These are phyloP conservation scores for Pantala flavescens DNA, from an alignment of 1,140 invertebrate genomes.

Conservation along the genomic window DNA sequence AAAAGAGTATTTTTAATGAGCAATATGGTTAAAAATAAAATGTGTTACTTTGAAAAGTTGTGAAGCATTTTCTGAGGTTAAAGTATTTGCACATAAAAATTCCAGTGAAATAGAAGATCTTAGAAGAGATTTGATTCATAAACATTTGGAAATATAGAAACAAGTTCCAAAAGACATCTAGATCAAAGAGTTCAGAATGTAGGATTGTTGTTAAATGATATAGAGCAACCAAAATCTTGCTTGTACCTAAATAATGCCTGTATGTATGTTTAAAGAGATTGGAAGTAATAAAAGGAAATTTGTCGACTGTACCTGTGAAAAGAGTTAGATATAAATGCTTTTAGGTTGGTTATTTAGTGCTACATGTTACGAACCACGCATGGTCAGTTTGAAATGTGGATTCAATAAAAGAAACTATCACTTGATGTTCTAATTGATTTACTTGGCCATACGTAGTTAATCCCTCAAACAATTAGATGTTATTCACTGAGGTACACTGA, in stretches of 20 bases:
- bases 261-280: not conserved
- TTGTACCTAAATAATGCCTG: not conserved
- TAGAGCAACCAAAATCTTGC: conserved; percentile 1
- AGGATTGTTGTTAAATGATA: not conserved
- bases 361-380: too few relatives aligned
- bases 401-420: not conserved
- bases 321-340: not conserved
- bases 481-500: too few relatives aligned
- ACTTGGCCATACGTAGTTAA: not conserved
- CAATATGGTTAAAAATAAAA: not conserved
- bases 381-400: not conserved
- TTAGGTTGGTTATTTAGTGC: not conserved
- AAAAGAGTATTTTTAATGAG: not conserved
- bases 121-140: too few relatives aligned
- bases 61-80: not conserved
- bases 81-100: not conserved
- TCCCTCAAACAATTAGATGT: too few relatives aligned
- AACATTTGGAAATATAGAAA: too few relatives aligned
- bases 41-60: not conserved
- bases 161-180: not conserved
- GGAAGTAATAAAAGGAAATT: not conserved
- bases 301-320: conserved; percentile 4
- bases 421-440: not conserved
- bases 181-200: not conserved
- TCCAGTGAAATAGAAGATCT: too few relatives aligned